Evolutionary conservation across 2,797 vertebrate species (phyloP), one percentile per base, ranked within the genome.

Genomic region (Chloroceryle amazona): DNA sequence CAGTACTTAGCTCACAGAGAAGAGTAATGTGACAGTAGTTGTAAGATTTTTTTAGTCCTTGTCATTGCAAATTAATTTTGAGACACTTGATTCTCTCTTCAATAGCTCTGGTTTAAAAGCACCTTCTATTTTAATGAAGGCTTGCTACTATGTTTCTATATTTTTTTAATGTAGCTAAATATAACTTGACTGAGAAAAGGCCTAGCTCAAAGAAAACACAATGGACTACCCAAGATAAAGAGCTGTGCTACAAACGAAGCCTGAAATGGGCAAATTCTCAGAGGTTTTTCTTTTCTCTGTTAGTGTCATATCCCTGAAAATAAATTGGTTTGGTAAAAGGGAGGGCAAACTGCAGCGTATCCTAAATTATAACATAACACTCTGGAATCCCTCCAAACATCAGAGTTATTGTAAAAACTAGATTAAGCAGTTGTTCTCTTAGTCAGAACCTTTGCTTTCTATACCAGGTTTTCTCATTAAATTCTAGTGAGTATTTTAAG

Each of bases 101-200:
- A 96, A 92, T 96, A 96, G 89, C 76, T 89, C n/a, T 84, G 63
- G 31, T 97, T 97, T 93, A 96, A 96, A 95, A 82, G 63, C 44
- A 71, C 7, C 7, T 94, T 96, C 88, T 95, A 13, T 91, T 94
- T 92, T 67, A 75, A 95, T 76, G 58, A 95, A 82, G 78, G 49
- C 79, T 86, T 97, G 84, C 93, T 97, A 91, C 86, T 84, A 23
- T 94, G n/a, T 42, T 60, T 96, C 55, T 92, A 5, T 88, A 63
- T 91, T 97, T 97, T 97, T 93, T 96, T 28, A 95, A 96, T 87
- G 55, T 86, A 85, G 83, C 87, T 94, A 93, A 96, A 97, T 98
- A 97, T 89, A 80, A 87, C 71, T 57, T 63, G 82, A 86, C 83
- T 78, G 49, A 97, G 93, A 96, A 98, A 97, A 96, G 76, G 62